phyloP scores from a whole-genome alignment of 2,113 vertebrate genomes.

The Smithornis capensis region DNA sequence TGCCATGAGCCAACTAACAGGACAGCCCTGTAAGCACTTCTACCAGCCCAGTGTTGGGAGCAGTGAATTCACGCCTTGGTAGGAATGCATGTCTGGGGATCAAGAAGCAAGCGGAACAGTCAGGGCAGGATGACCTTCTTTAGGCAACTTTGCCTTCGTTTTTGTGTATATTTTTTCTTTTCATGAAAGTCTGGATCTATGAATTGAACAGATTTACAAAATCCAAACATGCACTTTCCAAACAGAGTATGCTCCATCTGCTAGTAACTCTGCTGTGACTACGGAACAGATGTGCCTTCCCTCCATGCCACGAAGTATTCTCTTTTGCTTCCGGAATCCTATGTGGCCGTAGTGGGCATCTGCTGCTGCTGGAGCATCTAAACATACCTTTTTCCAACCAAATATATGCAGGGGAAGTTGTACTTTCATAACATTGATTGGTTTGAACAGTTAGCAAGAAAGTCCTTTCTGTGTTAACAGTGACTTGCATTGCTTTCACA shows the following conservation, averaged over 20 bases:
- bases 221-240: neutral
- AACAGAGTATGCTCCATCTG: neutral
- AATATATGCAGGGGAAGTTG: neutral
- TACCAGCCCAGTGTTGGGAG: neutral
- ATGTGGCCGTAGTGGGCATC: fast-evolving
- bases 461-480: neutral
- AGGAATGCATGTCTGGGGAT: neutral
- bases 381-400: neutral
- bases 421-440: neutral
- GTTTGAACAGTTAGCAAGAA: neutral
- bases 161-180: neutral
- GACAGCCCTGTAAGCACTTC: neutral
- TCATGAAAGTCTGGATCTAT: neutral
- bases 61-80: neutral
- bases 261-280: neutral
- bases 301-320: fast-evolving
- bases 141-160: neutral
- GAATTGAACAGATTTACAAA: neutral
- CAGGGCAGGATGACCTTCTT: neutral
- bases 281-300: neutral
- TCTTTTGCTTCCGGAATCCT: neutral
- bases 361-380: neutral
- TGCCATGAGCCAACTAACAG: neutral
- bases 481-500: neutral
- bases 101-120: neutral